Conservation (phyloP, 2,888 invertebrate genomes). For the Acanthosepion lycidas region DNA sequence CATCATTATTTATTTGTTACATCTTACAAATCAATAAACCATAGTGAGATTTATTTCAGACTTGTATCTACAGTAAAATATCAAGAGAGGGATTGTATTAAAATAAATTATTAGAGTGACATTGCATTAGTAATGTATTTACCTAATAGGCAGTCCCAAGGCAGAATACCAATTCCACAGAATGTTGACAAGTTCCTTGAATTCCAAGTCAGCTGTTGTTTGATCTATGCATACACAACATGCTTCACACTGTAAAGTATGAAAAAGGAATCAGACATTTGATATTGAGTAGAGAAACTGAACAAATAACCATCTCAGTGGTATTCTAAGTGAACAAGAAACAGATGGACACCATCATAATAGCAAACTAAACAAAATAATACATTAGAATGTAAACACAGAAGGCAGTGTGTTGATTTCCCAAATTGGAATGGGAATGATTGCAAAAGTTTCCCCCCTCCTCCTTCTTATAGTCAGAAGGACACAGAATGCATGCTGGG, state of each 20-base stretch:
- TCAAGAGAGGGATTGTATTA: too few species aligned
- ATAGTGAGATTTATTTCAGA: too few species aligned
- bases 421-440: too few species aligned
- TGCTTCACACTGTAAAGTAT: slow-evolving; percentile 35
- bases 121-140: background rate
- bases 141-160: slow-evolving; percentile 15
- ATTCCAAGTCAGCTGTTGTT: background rate
- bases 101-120: background rate
- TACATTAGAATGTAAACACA: too few species aligned
- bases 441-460: too few species aligned
- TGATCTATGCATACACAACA: slow-evolving; percentile 34
- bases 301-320: too few species aligned
- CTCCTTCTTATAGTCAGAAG: too few species aligned
- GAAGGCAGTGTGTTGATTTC: background rate
- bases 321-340: too few species aligned
- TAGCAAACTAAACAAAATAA: background rate
- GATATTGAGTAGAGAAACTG: too few species aligned
- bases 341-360: too few species aligned
- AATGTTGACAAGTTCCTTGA: slow-evolving; percentile 25
- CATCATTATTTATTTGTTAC: background rate
- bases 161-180: slow-evolving; percentile 15
- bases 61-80: too few species aligned
- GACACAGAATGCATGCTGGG: too few species aligned
- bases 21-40: background rate
- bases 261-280: background rate